Base-by-base conservation (phyloP, 2,113 vertebrate species). In the Parus major region DNA sequence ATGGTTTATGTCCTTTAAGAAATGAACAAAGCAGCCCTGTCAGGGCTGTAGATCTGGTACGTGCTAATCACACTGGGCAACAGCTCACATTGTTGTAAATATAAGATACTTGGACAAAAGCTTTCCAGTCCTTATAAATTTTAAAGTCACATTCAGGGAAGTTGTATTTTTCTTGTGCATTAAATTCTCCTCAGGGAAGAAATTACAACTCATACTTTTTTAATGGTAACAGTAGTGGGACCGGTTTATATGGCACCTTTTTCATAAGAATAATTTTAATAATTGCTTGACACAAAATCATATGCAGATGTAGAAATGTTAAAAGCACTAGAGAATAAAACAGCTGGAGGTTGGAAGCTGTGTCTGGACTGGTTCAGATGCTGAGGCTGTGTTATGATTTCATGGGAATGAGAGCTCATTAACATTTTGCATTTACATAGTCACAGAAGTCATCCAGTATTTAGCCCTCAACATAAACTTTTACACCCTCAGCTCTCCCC, bases 1-100 rank as follows among this genome's bases (percentile, higher is more conserved):
- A 75, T 94, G 91, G 73, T 93, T 97, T 94, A 64, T 50, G 49
- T 73, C 46, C 80, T 91, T 56, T 42, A 89, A 75, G 72, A 77
- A 93, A 72, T 44, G 44, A 91, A 69, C 77, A 97, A 92, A 96
- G 92, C 50, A 92, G 85, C 66, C 53, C 82, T 92, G 77, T 69
- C 63, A 90, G 52, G 66, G 70, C 68, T 90, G 66, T 94, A 88
- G 90, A 73, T 81, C 49, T 95, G 91, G 13, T 47, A 55, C 0
- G 2, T 95, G 89, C 91, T 93, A 42, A 94, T 90, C 22, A 63
- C 90, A 93, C 89, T 73, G 84, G 88, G 91, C 59, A 90, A 82
- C 1, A 3, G 61, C 60, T 82, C 82, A 15, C 52, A 28, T 25
- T 83, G 61, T 22, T 95, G 69, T 65, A 82, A 95, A 82, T 75